phyloP scores from a whole-genome alignment of 2,888 invertebrate genomes.

The Nomada fucata region DNA sequence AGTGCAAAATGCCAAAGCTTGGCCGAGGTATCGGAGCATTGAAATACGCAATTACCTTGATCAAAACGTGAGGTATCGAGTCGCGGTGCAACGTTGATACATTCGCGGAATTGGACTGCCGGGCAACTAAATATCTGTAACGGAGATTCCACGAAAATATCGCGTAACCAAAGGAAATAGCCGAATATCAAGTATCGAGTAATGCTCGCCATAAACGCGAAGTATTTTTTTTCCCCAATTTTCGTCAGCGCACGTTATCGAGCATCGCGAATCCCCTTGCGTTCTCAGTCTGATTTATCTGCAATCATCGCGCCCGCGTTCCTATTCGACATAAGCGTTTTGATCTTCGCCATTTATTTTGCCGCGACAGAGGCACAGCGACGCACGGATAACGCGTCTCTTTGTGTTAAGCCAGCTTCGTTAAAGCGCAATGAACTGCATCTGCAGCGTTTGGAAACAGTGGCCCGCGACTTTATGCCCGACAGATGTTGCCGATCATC shows the following conservation, averaged over 20 bases:
- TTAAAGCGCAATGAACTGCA: background rate
- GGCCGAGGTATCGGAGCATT: background rate
- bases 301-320: background rate
- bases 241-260: background rate
- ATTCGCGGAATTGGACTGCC: background rate
- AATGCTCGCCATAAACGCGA: background rate
- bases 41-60: background rate
- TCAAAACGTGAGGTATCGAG: background rate
- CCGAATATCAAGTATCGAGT: background rate
- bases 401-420: background rate
- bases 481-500: slow-evolving; percentile 1
- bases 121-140: background rate
- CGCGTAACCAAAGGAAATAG: background rate
- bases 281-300: no score
- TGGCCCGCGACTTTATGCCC: background rate
- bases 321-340: background rate
- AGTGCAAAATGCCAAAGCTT: no score
- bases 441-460: background rate
- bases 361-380: background rate
- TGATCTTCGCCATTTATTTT: background rate
- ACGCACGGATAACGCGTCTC: background rate
- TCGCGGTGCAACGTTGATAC: background rate
- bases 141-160: background rate
- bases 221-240: background rate
- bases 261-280: background rate